Evolutionary conservation across 1,140 invertebrate species (phyloP).

Genomic region (Triops longicaudatus): DNA sequence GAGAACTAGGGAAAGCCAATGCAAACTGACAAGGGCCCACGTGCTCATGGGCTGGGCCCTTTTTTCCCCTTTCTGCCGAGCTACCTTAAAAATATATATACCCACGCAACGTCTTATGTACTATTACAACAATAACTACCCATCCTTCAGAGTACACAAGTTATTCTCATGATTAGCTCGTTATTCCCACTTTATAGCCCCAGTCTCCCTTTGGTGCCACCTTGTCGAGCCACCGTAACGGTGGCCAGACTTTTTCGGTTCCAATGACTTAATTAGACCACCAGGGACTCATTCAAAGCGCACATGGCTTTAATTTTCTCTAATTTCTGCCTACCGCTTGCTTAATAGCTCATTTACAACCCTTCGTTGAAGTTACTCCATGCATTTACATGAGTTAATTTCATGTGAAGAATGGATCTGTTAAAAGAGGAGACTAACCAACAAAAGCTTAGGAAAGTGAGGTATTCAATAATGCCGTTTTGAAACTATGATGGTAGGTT

Average conservation of each 20-base stretch:
- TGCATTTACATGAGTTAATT: too few species aligned
- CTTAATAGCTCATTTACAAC: too few species aligned
- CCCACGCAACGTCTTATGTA: not conserved
- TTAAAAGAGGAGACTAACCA: too few species aligned
- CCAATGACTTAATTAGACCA: conserved; percentile 12
- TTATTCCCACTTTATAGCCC: not conserved
- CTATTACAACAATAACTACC: not conserved
- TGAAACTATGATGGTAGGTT: too few species aligned
- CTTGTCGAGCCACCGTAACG: conserved; percentile 9
- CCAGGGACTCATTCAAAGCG: not conserved
- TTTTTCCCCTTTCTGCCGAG: not conserved
- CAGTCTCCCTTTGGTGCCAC: not conserved
- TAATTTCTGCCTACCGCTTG: too few species aligned
- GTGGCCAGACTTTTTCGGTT: not conserved
- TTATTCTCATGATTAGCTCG: not conserved
- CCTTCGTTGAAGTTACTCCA: too few species aligned
- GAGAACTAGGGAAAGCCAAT: not conserved
- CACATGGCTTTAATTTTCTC: not conserved
- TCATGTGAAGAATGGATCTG: too few species aligned
- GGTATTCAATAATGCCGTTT: too few species aligned
- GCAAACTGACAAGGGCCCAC: not conserved
- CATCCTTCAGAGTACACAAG: not conserved
- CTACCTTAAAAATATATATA: not conserved
- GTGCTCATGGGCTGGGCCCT: not conserved
- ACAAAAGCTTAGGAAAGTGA: too few species aligned